Percentiles rank a stretch among this genome's conserved stretches.
These are phyloP conservation scores for Oreochromis grahami DNA, from an alignment of 2,797 vertebrate species.

Conservation along the genomic window DNA sequence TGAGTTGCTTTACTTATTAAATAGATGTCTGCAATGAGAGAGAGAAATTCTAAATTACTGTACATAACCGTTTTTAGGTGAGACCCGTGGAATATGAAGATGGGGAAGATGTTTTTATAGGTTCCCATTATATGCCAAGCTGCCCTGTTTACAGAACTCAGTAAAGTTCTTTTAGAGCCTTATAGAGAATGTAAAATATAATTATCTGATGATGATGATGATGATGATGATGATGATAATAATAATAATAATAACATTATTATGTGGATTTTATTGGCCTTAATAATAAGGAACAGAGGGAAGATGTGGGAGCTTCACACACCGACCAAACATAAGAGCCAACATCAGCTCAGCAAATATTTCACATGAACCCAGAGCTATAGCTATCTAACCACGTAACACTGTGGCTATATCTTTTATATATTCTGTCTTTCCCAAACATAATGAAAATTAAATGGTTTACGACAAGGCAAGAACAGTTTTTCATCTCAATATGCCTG, in stretches of 20 bases:
- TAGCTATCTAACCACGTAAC: not conserved
- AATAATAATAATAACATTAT: not conserved
- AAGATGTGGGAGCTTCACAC: not conserved
- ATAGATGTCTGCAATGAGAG: not conserved
- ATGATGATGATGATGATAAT: not conserved
- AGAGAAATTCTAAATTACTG: not conserved
- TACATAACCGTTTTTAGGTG: not conserved
- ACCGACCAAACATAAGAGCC: not conserved
- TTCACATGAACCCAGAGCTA: not conserved
- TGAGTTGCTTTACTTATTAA: not conserved
- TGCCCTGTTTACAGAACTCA: not conserved
- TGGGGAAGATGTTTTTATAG: not conserved
- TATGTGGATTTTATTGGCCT: too few species aligned
- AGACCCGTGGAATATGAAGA: not conserved
- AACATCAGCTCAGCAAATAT: not conserved
- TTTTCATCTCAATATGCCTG: not conserved
- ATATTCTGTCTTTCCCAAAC: not conserved
- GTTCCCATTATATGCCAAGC: not conserved
- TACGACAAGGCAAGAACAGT: not conserved
- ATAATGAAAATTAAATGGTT: not conserved
- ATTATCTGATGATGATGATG: rapidly evolving
- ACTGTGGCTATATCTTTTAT: not conserved
- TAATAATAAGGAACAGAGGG: not conserved
- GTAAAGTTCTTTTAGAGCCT: not conserved
- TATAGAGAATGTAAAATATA: not conserved